phyloP scores from a whole-genome alignment of 1,140 invertebrate genomes.

The Agraylea sexmaculata region DNA sequence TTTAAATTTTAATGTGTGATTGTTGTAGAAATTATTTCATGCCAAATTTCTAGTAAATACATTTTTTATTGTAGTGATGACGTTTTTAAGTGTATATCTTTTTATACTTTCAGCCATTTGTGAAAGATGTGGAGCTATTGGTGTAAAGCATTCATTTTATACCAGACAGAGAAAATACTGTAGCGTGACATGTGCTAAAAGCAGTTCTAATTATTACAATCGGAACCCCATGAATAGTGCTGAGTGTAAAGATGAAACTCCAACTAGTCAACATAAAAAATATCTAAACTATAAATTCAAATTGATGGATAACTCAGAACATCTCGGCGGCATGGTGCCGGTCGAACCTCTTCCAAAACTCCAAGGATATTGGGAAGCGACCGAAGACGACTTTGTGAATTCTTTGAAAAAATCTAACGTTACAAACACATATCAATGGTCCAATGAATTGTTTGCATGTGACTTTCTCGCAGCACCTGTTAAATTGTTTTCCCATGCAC shows the following conservation, averaged over 20 bases:
- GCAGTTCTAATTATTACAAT: conserved; percentile 21
- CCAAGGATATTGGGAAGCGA: conserved; percentile 28
- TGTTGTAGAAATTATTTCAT: too few relatives aligned
- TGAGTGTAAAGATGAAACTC: conserved; percentile 6
- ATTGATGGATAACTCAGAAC: conserved; percentile 36
- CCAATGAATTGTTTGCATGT: conserved; percentile 57
- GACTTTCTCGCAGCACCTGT: conserved; percentile 79
- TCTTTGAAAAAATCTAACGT: conserved; percentile 34
- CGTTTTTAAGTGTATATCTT: conserved; percentile 1
- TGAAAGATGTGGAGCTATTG: conserved; percentile 79
- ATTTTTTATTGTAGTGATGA: too few relatives aligned
- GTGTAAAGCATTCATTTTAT: conserved; percentile 82
- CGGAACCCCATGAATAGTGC: conserved; percentile 7
- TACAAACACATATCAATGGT: conserved; percentile 72
- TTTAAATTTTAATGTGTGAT: too few relatives aligned
- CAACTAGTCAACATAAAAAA: conserved; percentile 17
- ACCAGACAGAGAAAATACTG: conserved; percentile 73
- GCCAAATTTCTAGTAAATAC: too few relatives aligned
- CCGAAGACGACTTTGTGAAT: conserved; percentile 12
- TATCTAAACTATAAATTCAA: conserved; percentile 35
- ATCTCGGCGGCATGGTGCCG: conserved; percentile 37
- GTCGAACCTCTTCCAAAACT: conserved; percentile 36
- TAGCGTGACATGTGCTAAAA: conserved; percentile 60
- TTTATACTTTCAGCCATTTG: conserved; percentile 56
- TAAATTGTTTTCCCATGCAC: conserved; percentile 82